Conservation (phyloP, 2,113 vertebrate species). For the Gulo gulo region DNA sequence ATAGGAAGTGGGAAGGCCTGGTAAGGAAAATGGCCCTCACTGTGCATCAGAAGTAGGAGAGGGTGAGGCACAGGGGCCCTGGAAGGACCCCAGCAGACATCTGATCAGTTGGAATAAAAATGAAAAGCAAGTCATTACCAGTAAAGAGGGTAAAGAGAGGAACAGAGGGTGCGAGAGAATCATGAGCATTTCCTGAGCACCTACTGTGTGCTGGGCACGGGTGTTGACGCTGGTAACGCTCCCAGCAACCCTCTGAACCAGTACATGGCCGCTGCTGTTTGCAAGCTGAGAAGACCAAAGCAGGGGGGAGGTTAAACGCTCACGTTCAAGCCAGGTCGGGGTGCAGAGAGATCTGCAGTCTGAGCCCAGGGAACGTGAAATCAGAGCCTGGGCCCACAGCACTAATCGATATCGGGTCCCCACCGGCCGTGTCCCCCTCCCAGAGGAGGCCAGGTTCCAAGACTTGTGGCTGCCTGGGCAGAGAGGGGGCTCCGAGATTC, state of each 20-base stretch:
- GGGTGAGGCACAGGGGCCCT: rapidly evolving
- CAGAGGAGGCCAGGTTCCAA: background rate
- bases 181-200: background rate
- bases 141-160: background rate
- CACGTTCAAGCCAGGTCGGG: background rate
- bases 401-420: background rate
- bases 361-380: background rate
- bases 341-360: background rate
- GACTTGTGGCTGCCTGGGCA: too few species aligned
- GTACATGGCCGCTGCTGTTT: background rate
- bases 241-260: background rate
- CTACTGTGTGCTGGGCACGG: background rate
- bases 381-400: background rate
- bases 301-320: background rate
- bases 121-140: background rate
- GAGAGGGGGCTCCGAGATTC: background rate
- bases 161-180: background rate
- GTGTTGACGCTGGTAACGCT: background rate
- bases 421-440: too few species aligned
- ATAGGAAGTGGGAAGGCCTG: background rate
- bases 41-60: background rate
- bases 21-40: background rate
- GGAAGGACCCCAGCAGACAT: background rate
- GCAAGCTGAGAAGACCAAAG: background rate
- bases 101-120: background rate